Conservation (phyloP, 2,797 vertebrate species). For the Rhinatrema bivittatum region DNA sequence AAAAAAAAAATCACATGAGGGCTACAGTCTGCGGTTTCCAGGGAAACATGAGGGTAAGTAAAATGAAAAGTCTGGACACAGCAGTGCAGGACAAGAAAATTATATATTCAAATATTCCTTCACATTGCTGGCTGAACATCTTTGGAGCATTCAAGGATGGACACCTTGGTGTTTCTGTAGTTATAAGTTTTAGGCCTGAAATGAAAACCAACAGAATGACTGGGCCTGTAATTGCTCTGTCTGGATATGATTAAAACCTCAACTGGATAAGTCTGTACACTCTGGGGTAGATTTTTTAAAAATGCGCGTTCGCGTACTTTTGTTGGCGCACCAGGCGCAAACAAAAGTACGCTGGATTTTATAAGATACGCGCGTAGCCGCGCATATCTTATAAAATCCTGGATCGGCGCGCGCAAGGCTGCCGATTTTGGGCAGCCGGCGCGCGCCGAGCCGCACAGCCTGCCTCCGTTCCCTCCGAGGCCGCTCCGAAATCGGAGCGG, state of each 20-base stretch:
- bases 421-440: too few relatives aligned
- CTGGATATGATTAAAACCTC: not conserved
- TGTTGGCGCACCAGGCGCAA: too few relatives aligned
- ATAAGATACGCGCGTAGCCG: too few relatives aligned
- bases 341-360: too few relatives aligned
- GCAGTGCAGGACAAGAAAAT: not conserved
- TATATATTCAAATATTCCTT: conserved; percentile 5
- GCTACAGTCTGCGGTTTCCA: conserved; percentile 5
- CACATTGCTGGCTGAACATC: too few relatives aligned
- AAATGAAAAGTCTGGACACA: conserved; percentile 1
- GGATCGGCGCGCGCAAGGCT: too few relatives aligned
- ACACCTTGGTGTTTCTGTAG: not conserved
- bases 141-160: not conserved
- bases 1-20: not conserved
- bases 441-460: too few relatives aligned
- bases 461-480: too few relatives aligned
- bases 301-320: too few relatives aligned
- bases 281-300: too few relatives aligned
- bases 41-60: conserved; percentile 16
- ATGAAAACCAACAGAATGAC: not conserved
- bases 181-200: not conserved
- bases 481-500: too few relatives aligned
- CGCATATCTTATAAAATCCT: too few relatives aligned
- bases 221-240: not conserved
- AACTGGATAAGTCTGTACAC: not conserved